Evolutionary conservation across 1,140 invertebrate genomes (phyloP).

Genomic region (Lepidurus couesii): DNA sequence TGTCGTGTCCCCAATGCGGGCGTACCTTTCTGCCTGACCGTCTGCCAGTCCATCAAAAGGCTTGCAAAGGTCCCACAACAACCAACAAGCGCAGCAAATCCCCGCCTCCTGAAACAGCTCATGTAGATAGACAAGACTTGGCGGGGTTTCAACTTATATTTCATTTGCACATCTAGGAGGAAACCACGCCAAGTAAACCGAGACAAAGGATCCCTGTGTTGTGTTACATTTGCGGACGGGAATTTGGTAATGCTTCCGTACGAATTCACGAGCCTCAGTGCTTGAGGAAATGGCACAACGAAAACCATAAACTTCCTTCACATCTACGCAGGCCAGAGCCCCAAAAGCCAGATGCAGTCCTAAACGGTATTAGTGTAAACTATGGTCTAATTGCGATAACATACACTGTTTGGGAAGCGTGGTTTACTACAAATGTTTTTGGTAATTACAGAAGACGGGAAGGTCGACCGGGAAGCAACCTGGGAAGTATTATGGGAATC

Average conservation of each 20-base stretch:
- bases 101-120: not conserved
- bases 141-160: constrained; percentile 44
- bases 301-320: constrained; percentile 59
- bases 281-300: constrained; percentile 63
- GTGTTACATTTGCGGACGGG: constrained; percentile 68
- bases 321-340: constrained; percentile 55
- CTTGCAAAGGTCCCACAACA: constrained; percentile 47
- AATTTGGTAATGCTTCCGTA: constrained; percentile 65
- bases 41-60: constrained; percentile 47
- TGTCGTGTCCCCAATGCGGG: constrained; percentile 50
- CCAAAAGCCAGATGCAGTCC: constrained; percentile 55
- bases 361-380: constrained; percentile 45
- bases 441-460: constrained; percentile 43
- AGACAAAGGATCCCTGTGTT: constrained; percentile 48
- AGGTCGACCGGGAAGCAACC: constrained; percentile 50
- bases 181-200: not conserved
- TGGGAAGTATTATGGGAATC: constrained; percentile 54
- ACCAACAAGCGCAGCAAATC: not conserved
- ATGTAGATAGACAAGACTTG: not conserved
- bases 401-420: not conserved
- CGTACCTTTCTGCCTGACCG: constrained; percentile 50
- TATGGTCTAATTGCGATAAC: constrained; percentile 25
- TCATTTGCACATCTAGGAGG: constrained; percentile 37
- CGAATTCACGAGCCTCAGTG: constrained; percentile 71
- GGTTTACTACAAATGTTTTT: constrained; percentile 14